phyloP scores from a whole-genome alignment of 2,888 invertebrate species.

The Parnassius mnemosyne region DNA sequence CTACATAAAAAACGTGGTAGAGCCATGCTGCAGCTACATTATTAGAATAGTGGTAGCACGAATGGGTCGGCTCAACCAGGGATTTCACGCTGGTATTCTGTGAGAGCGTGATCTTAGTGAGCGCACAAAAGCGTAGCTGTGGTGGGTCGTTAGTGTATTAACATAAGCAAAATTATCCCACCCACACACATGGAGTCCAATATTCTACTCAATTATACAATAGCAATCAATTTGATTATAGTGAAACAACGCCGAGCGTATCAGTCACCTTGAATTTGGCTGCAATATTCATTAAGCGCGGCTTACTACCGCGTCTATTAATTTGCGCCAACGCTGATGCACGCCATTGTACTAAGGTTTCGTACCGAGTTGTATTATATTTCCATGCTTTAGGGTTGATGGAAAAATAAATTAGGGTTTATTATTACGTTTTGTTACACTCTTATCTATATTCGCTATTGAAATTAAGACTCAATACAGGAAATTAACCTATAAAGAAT shows the following conservation, averaged over 20 bases:
- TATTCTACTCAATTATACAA: constrained; percentile 31
- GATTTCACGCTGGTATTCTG: no score
- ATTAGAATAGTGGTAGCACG: no score
- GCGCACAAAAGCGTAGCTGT: not conserved
- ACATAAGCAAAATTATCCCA: no score
- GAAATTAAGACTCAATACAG: no score
- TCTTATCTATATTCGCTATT: no score
- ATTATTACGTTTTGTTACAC: not conserved
- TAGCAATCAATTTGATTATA: constrained; percentile 51
- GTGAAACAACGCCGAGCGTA: constrained; percentile 35
- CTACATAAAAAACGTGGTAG: not conserved
- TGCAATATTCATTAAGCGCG: constrained; percentile 75
- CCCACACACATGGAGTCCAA: no score
- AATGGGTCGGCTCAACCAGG: no score
- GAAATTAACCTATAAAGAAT: no score
- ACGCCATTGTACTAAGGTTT: constrained; percentile 68
- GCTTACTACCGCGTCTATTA: constrained; percentile 64
- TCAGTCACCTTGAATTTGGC: constrained; percentile 64
- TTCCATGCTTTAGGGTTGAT: constrained; percentile 55
- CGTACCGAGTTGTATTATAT: constrained; percentile 48
- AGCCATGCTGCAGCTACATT: no score
- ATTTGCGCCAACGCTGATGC: constrained; percentile 68
- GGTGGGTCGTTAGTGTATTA: no score
- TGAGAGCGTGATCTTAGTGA: no score
- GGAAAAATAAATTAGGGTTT: constrained; percentile 3